Percentiles rank a stretch among this genome's conserved stretches.
Evolutionary conservation across 2,797 vertebrate genomes (phyloP).

Genomic region (Fundulus diaphanus): DNA sequence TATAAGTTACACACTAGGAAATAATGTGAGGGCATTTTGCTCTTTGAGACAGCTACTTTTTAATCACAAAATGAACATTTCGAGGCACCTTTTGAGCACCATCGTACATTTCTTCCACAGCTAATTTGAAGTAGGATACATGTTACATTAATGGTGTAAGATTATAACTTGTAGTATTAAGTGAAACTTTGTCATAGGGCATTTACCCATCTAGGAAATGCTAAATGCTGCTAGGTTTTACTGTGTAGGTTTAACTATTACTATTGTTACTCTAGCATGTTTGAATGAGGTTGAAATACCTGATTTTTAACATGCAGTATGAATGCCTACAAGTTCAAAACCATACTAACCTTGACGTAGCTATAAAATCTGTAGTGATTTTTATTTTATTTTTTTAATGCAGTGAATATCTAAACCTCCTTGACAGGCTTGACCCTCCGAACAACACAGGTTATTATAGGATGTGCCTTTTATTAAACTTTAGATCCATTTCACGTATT

Average conservation of each 20-base stretch:
- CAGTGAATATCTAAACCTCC: conserved; percentile 48
- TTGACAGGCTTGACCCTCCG: conserved; percentile 37
- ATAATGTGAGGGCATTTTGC: conserved; percentile 43
- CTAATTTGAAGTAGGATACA: conserved; percentile 30
- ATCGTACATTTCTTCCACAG: conserved; percentile 26
- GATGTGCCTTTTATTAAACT: conserved; percentile 72
- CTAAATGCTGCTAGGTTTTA: conserved; percentile 47
- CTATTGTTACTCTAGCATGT: conserved; percentile 46
- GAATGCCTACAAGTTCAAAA: conserved; percentile 46
- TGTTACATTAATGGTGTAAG: conserved; percentile 47
- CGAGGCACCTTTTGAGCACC: conserved; percentile 48
- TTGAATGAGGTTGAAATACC: conserved; percentile 30
- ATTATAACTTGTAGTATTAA: conserved; percentile 24
- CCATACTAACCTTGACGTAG: conserved; percentile 41
- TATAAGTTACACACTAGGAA: conserved; percentile 58
- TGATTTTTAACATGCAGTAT: conserved; percentile 30
- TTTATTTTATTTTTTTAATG: conserved; percentile 21
- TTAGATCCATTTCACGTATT: conserved; percentile 26
- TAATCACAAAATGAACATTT: conserved; percentile 46
- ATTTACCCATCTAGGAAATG: conserved; percentile 29
- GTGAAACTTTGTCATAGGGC: conserved; percentile 37
- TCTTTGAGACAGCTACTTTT: conserved; percentile 43
- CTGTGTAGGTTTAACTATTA: conserved; percentile 50
- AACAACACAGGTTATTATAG: conserved; percentile 34
- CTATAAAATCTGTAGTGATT: conserved; percentile 3